These are phyloP conservation scores for Pentalonia nigronervosa DNA, from an alignment of 1,140 invertebrate species.

Conservation along the genomic window DNA sequence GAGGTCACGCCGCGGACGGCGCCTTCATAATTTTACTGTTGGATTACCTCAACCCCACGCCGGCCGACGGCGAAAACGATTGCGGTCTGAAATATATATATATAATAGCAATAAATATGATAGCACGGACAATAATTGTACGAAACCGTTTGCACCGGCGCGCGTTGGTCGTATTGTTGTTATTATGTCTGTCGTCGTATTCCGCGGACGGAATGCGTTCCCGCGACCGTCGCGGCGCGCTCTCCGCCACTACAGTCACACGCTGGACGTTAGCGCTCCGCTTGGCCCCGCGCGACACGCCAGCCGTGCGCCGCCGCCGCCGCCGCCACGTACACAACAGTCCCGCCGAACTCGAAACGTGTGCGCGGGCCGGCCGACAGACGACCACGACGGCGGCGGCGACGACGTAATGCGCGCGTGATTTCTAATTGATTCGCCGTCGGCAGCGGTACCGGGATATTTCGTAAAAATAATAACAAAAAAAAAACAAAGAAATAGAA, in stretches of 20 bases:
- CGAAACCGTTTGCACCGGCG: neutral
- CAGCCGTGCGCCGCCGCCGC: neutral
- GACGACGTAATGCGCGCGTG: neutral
- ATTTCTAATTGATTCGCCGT: neutral
- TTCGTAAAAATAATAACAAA: neutral
- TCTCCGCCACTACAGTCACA: neutral
- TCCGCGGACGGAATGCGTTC: neutral
- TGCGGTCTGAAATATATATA: neutral
- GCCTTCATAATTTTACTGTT: neutral
- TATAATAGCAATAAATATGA: too few relatives aligned
- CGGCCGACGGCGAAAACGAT: neutral
- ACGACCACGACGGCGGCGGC: neutral
- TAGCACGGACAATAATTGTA: neutral
- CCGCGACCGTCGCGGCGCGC: neutral
- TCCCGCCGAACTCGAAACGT: neutral
- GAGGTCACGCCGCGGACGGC: too few relatives aligned
- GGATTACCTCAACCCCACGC: too few relatives aligned
- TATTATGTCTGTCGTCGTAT: neutral
- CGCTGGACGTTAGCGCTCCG: neutral
- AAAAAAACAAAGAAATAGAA: neutral
- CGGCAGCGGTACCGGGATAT: neutral
- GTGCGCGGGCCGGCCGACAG: neutral
- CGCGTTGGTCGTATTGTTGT: neutral
- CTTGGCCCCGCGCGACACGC: neutral
- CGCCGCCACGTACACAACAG: neutral